Conservation (phyloP, 1,140 invertebrate species). For the Berghia stephanieae region DNA sequence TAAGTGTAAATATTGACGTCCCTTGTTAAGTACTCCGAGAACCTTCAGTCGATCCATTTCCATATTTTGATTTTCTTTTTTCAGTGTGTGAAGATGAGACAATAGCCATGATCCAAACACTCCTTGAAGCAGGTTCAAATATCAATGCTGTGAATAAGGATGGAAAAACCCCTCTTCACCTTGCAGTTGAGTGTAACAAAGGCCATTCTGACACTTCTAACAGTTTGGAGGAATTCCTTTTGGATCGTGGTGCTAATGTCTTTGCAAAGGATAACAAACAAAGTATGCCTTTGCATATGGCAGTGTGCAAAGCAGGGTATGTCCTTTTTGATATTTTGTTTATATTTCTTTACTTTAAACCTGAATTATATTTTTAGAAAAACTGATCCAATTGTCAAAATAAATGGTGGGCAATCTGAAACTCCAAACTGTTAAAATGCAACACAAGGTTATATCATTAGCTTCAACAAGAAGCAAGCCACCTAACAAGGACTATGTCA, state of each 20-base stretch:
- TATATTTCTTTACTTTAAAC: slow-evolving; percentile 30
- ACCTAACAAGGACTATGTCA: no score
- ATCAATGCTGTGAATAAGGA: slow-evolving; percentile 47
- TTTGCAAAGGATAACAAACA: slow-evolving; percentile 47
- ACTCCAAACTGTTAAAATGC: no score
- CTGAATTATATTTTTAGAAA: no score
- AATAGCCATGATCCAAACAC: slow-evolving; percentile 43
- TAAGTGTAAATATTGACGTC: no score
- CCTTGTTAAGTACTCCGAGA: no score
- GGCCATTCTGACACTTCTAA: slow-evolving; percentile 62
- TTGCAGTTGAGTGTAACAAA: slow-evolving; percentile 61
- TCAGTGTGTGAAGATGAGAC: slow-evolving; percentile 44
- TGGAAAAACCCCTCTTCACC: slow-evolving; percentile 54
- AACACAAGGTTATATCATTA: no score
- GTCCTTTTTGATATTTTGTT: neutral
- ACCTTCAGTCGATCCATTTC: no score
- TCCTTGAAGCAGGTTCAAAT: slow-evolving; percentile 52
- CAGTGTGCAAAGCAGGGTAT: slow-evolving; percentile 19
- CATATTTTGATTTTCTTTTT: slow-evolving; percentile 1
- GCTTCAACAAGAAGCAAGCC: no score
- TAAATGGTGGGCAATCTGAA: no score
- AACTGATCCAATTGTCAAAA: no score
- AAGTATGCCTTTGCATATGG: slow-evolving; percentile 67
- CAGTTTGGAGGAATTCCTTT: slow-evolving; percentile 59
- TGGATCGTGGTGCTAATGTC: slow-evolving; percentile 51